Evolutionary conservation across 2,888 invertebrate genomes (phyloP), one percentile per base, ranked within the genome.

Genomic region (Apeira syringaria): DNA sequence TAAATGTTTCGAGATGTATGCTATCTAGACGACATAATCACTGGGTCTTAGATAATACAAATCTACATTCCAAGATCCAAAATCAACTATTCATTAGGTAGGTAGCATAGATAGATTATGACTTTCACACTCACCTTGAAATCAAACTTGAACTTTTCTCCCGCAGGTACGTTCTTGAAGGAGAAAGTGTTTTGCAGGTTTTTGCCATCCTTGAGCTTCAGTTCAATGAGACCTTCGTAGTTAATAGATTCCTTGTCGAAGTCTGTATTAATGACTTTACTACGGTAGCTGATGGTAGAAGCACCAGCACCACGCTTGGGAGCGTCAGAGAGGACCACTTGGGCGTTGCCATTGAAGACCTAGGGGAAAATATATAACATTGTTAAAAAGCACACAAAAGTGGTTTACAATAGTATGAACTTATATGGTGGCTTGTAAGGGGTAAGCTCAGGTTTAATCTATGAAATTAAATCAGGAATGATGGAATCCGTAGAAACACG

Each of bases 81-180:
- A n/a, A n/a, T n/a, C n/a, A n/a, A n/a, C n/a, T n/a, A n/a, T n/a
- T n/a, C n/a, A n/a, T n/a, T n/a, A n/a, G n/a, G n/a, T n/a, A n/a
- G n/a, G n/a, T n/a, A n/a, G n/a, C n/a, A n/a, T n/a, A n/a, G n/a
- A n/a, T n/a, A n/a, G n/a, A n/a, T n/a, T n/a, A n/a, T n/a, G n/a
- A n/a, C n/a, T n/a, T n/a, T n/a, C n/a, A n/a, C n/a, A 29, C 27
- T 33, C 44, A 86, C 88, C 80, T 83, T 84, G 32, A 80, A 68
- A 12, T 84, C 81, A 34, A 68, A 69, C 35, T 79, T 81, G 34
- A 47, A 59, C 17, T 74, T 76, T 1, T 84, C 73, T 4, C 74
- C 81, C 0, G 74, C 70, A 2, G 74, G 74, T 5, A 50, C 53
- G 50, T 80, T 74, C 59, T 83, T 89, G 5, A 80, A 10, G 1